Conservation (phyloP, 2,888 invertebrate species). For the Pharmacophagus antenor region DNA sequence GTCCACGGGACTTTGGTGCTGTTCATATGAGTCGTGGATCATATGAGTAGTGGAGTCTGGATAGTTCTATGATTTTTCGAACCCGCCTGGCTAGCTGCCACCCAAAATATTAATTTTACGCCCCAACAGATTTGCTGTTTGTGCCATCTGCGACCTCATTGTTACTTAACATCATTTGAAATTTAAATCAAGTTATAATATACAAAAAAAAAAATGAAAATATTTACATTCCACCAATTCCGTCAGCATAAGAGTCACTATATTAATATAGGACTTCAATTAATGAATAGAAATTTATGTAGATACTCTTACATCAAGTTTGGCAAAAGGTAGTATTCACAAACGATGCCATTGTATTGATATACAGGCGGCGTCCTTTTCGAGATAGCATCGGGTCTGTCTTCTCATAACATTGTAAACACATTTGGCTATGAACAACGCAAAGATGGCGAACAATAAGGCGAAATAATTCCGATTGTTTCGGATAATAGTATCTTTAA, state of each 20-base stretch:
- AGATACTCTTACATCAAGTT: constrained; percentile 9
- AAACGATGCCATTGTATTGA: constrained; percentile 30
- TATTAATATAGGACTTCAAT: background rate
- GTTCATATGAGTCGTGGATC: too few species aligned
- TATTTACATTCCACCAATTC: background rate
- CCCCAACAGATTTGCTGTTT: too few species aligned
- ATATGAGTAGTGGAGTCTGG: too few species aligned
- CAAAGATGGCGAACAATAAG: constrained; percentile 28
- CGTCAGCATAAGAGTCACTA: background rate
- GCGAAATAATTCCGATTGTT: constrained; percentile 28
- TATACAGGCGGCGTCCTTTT: constrained; percentile 28
- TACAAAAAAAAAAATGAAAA: background rate
- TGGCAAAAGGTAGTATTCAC: constrained; percentile 13
- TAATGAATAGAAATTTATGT: background rate
- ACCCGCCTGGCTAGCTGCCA: too few species aligned
- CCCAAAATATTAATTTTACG: too few species aligned
- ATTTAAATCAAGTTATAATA: too few species aligned
- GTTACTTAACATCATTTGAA: background rate
- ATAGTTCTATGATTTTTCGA: too few species aligned
- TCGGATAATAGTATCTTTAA: constrained; percentile 26
- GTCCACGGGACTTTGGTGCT: too few species aligned
- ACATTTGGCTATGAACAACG: constrained; percentile 25
- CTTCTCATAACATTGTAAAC: constrained; percentile 27
- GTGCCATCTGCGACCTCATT: too few species aligned
- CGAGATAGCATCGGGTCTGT: constrained; percentile 26